Conservation (phyloP, 1,140 invertebrate genomes). For the Zaprionus vittiger region DNA sequence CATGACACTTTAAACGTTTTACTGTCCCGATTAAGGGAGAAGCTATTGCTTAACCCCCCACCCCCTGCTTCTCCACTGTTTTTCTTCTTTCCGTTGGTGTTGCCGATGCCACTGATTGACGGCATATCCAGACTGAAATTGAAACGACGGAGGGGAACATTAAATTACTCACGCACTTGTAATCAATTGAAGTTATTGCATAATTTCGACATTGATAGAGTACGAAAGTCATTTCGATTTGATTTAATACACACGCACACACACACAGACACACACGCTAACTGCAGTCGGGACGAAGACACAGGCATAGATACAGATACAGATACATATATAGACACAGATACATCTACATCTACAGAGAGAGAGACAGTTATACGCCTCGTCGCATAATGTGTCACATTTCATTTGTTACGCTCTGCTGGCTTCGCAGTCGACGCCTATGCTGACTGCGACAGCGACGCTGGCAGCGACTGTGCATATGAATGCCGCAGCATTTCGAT, state of each 20-base stretch:
- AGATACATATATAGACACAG: conserved; percentile 24
- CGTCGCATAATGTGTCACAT: conserved; percentile 79
- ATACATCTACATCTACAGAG: no score
- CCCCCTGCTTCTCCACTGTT: neutral
- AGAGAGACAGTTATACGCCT: conserved; percentile 70
- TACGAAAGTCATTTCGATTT: conserved; percentile 77
- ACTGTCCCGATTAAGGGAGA: conserved; percentile 24
- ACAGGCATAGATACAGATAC: conserved; percentile 12
- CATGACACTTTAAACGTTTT: conserved; percentile 70
- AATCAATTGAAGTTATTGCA: conserved; percentile 78
- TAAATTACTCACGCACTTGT: conserved; percentile 61
- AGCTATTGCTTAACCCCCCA: neutral
- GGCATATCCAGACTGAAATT: conserved; percentile 18
- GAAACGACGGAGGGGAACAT: conserved; percentile 18
- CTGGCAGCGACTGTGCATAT: conserved; percentile 48
- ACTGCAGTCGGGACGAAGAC: conserved; percentile 6
- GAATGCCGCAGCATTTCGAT: conserved; percentile 55
- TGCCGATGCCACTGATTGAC: conserved; percentile 41
- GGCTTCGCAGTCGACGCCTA: conserved; percentile 48
- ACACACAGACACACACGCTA: conserved; percentile 8
- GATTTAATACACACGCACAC: conserved; percentile 63
- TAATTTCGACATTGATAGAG: conserved; percentile 73
- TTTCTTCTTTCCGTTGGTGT: neutral
- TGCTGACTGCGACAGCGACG: conserved; percentile 43
- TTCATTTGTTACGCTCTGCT: conserved; percentile 74